Conservation (phyloP, 2,888 invertebrate species). For the Alloplasta piceator region DNA sequence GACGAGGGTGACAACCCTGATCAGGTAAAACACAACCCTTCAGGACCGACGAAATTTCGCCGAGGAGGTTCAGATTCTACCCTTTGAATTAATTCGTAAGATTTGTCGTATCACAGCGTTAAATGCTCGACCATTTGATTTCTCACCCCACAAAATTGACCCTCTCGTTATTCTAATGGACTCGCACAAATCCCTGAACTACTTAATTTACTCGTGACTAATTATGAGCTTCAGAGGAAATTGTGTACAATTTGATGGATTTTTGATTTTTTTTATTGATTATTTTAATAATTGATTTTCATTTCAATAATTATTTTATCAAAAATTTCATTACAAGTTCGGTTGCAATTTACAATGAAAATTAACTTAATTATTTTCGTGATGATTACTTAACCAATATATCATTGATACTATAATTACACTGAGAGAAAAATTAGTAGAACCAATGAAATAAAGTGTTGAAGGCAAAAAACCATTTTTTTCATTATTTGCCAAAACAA, state of each 20-base stretch:
- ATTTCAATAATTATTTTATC: not conserved
- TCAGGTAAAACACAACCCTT: conserved; percentile 16
- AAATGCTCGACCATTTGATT: conserved; percentile 32
- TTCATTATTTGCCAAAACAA: too few species aligned
- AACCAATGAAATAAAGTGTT: too few species aligned
- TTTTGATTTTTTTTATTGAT: too few species aligned
- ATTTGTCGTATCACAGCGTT: conserved; percentile 51
- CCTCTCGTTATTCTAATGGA: conserved; percentile 4
- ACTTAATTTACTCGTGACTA: not conserved
- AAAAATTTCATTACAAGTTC: too few species aligned
- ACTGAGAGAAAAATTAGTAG: too few species aligned
- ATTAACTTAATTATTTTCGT: too few species aligned
- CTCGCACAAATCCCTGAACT: not conserved
- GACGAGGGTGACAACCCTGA: conserved; percentile 17
- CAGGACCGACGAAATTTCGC: conserved; percentile 1
- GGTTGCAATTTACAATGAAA: too few species aligned
- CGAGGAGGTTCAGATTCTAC: conserved; percentile 10
- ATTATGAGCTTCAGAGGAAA: not conserved
- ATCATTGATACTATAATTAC: too few species aligned
- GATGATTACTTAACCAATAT: too few species aligned
- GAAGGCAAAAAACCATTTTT: too few species aligned
- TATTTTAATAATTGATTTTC: not conserved
- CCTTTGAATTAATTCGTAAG: conserved; percentile 57
- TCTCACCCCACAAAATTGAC: conserved; percentile 2
- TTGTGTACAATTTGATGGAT: not conserved